Evolutionary conservation across 2,113 vertebrate genomes (phyloP), one percentile per base, ranked within the genome.

Genomic region (Parus major): DNA sequence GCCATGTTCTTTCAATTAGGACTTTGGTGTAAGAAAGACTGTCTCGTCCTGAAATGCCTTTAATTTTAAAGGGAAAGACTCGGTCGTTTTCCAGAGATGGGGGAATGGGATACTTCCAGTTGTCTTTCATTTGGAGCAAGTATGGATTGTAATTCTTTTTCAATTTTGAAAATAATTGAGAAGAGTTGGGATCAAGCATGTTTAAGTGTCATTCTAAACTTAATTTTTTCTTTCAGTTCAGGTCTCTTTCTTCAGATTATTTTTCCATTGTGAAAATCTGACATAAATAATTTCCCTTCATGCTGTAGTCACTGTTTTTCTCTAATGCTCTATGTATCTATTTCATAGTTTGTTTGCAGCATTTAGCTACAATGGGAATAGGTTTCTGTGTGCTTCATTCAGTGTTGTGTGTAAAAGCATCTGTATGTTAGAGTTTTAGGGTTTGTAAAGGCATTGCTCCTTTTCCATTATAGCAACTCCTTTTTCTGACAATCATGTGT

Each of bases 1-100:
- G 88, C 92, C 92, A 97, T 96, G n/a, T 82, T 97, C 39, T 96
- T 97, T 95, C 93, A 95, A 77, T 95, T 95, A 96, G 81, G 82
- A 63, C 47, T 94, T 92, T 79, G 47, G 72, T 91, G 60, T 92
- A 86, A 96, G 72, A 87, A 95, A 76, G 59, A 27, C 90, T 57
- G 31, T 88, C 70, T 93, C 7, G 35, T 93, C 65, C 47, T 69
- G 63, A 77, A 91, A 86, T 92, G 78, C 33, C 81, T 76, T 85
- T 82, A n/a, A 12, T 57, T 71, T 92, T 92, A 78, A 94, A 95
- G 84, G 59, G 72, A 92, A 89, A 88, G 55, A 44, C 18, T 73
- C 55, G 36, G 25, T 75, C 56, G 22, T 47, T 86, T 90, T 88
- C 63, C 72, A 86, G 71, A 93, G 59, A 22, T 79, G 53, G 49